These are phyloP conservation scores for Volucella inflata DNA, from an alignment of 2,888 invertebrate genomes.

Conservation along the genomic window DNA sequence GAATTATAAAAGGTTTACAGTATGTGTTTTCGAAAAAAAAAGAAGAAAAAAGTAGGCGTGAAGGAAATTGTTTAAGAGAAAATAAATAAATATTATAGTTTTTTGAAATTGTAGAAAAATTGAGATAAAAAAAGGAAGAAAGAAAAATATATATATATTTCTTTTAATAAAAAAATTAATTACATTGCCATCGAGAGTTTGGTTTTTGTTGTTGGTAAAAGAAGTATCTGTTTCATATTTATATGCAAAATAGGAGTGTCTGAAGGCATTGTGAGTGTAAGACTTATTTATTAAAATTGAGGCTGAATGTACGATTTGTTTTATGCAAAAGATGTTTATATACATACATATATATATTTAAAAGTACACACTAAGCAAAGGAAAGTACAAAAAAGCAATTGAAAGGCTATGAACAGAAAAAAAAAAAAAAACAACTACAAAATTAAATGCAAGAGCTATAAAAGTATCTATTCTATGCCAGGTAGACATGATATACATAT, in stretches of 20 bases:
- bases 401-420: background rate
- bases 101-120: slow-evolving; percentile 59
- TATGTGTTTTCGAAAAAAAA: slow-evolving; percentile 4
- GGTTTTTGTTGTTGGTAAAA: background rate
- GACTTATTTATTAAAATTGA: too few relatives aligned
- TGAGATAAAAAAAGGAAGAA: slow-evolving; percentile 64
- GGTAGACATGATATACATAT: background rate
- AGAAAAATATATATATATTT: slow-evolving; percentile 8
- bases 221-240: background rate
- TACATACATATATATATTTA: too few relatives aligned
- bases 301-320: background rate
- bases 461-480: background rate
- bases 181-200: background rate
- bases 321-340: background rate
- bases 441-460: background rate
- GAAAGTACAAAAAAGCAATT: slow-evolving; percentile 34
- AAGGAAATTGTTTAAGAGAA: slow-evolving; percentile 42
- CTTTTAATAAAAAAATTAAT: slow-evolving; percentile 27
- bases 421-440: slow-evolving; percentile 2
- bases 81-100: slow-evolving; percentile 17
- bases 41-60: slow-evolving; percentile 20
- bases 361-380: slow-evolving; percentile 33
- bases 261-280: slow-evolving; percentile 3
- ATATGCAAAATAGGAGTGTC: background rate
- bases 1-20: background rate